phyloP scores from a whole-genome alignment of 2,113 vertebrate species.

The Mus musculus region GRCm39 chr4:34712501-34713000 shows the following conservation, averaged over 20 bases:
- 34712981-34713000: background rate
- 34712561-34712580: background rate
- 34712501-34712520: background rate
- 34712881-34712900: background rate
- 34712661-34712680: background rate
- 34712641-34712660: background rate
- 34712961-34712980: background rate
- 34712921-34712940: constrained; percentile 6
- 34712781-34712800: background rate
- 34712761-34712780: background rate
- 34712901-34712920: background rate
- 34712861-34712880: background rate
- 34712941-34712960: background rate
- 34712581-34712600: background rate
- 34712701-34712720: background rate
- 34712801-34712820: background rate
- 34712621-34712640: background rate
- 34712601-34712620: background rate
- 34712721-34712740: background rate
- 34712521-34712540: background rate
- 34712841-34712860: background rate
- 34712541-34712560: background rate
- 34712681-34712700: background rate
- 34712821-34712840: background rate
- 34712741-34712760: background rate